Conservation (phyloP, 2,797 vertebrate genomes). For the Mormyrus proboscirostris region DNA sequence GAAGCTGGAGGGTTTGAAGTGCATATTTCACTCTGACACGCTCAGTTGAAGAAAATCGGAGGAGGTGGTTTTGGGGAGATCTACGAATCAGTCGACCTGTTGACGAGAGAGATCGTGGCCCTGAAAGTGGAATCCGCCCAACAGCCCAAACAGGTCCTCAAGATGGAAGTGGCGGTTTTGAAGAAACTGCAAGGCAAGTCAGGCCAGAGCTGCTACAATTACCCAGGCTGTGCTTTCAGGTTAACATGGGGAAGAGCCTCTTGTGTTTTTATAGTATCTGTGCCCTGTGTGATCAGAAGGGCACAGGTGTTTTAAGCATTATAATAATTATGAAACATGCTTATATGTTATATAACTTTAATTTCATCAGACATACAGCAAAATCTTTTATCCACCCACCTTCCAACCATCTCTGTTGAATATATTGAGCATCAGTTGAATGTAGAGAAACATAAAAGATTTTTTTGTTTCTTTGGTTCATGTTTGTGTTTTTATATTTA, state of each 20-base stretch:
- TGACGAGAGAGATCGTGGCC: conserved; percentile 93
- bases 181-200: conserved; percentile 90
- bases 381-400: background rate
- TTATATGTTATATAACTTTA: background rate
- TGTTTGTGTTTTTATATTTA: background rate
- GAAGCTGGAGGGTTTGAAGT: background rate
- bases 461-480: background rate
- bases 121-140: conserved; percentile 96
- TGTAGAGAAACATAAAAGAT: background rate
- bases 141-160: conserved; percentile 95
- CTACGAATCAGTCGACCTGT: conserved; percentile 90
- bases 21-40: background rate
- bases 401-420: background rate
- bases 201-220: background rate
- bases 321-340: background rate
- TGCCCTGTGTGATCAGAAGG: background rate
- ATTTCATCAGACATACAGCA: background rate
- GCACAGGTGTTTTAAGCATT: background rate
- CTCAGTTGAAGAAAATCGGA: conserved; percentile 91
- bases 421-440: background rate
- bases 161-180: conserved; percentile 97
- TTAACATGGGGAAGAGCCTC: background rate
- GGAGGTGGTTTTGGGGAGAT: conserved; percentile 95
- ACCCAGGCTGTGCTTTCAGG: background rate
- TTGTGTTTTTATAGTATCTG: background rate